Base-by-base conservation (phyloP, 2,888 invertebrate species). In the Balanococcus diminutus region DNA sequence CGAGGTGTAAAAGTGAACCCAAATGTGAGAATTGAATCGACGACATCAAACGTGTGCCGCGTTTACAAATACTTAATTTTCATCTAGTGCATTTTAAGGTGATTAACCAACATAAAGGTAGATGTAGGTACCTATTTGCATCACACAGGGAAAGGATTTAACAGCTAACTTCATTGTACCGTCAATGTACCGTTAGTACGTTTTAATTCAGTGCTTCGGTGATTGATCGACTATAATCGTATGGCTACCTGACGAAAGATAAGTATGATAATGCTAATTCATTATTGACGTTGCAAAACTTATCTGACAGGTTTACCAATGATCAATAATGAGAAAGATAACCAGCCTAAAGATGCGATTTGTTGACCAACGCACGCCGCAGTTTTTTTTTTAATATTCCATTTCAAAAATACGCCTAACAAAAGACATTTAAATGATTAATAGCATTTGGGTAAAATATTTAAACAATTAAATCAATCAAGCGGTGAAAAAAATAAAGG, bases 31-130 rank as follows among this genome's bases (percentile, higher is more conserved):
- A 75, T 75, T 75, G 19, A 75, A 75, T 32, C 32, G 72, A 25
- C 25, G 25, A 75, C 75, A 75, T 75, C 75, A 75, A 75, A 75
- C 75, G 75, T 75, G 75, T 75, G 5, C n/a, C 32, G 75, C 75
- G 75, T 75, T 75, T 75, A 75, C 75, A 75, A 75, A 75, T 75
- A 75, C 75, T 75, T 75, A 75, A 75, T 75, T 75, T 75, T 32
- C 75, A 75, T 25, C 75, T 32, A 32, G 36, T 75, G 75, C 75
- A 75, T 75, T 75, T 75, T 32, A 75, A 75, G 32, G 75, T 75
- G 75, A 75, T 75, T 75, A 75, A 75, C 75, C 75, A n/a, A n/a
- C n/a, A 16, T 75, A n/a, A 32, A 75, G 31, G 75, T 75, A 75
- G n/a, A n/a, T n/a, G n/a, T n/a, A n/a, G n/a, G n/a, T n/a, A n/a